Evolutionary conservation across 2,797 vertebrate genomes (phyloP), one percentile per base, ranked within the genome.

Genomic region (Mus minutoides): DNA sequence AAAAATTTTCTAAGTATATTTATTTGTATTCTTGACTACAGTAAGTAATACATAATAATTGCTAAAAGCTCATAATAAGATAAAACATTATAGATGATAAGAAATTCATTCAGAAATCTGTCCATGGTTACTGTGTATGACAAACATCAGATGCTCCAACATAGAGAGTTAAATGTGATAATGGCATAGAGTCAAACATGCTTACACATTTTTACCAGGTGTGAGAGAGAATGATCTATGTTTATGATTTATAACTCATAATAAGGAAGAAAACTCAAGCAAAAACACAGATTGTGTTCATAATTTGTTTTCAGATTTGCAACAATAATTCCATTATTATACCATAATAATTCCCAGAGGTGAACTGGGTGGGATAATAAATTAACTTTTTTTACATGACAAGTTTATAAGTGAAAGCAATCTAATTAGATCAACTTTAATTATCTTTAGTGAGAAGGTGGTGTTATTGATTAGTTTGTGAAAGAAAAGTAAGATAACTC

Each of bases 391-490:
- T 96, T 97, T 96, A 94, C 46, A 96, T 97, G 95, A 90, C 92
- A 96, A 89, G 69, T 94, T 96, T 97, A 64, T 96, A 95, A 96
- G 90, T 87, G 92, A 95, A 96, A 58, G 54, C 69, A 97, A 96
- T 96, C 94, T 96, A 97, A 96, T 97, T 96, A 96, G 75, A 96
- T 97, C 93, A 95, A 88, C 92, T 96, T 96, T 96, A 96, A 98
- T 97, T 97, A 97, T 97, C 94, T 97, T 49, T 96, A 82, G 85
- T 93, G 78, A 79, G 52, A 96, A 96, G 77, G 79, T 94, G 37
- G 54, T 95, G 64, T 80, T 96, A 96, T 97, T 96, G 96, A 97
- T 94, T 96, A 60, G 78, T 93, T 90, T 97, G 69, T 95, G 76
- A 94, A 88, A 86, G 76, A 54, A 93, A 80, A 95, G 90, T 90